phyloP scores from a whole-genome alignment of 2,888 invertebrate genomes.

The Pachydiplax longipennis region DNA sequence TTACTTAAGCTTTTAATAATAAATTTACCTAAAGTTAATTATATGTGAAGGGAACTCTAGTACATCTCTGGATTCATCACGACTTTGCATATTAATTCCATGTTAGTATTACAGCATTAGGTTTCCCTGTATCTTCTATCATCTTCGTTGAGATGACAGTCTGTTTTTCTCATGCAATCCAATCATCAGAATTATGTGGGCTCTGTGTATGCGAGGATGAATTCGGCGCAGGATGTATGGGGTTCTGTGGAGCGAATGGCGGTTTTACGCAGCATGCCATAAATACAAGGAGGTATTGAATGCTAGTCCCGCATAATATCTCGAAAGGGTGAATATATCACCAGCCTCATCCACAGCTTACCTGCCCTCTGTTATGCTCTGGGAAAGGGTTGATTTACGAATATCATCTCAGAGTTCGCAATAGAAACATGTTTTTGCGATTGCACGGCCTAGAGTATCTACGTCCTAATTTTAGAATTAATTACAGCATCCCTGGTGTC shows the following conservation, averaged over 20 bases:
- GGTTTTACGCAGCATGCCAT: neutral
- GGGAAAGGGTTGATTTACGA: neutral
- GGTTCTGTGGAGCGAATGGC: neutral
- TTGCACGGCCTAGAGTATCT: neutral
- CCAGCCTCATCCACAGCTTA: neutral
- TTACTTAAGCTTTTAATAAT: no score
- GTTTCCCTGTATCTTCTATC: no score
- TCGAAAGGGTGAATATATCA: neutral
- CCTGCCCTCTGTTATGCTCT: neutral
- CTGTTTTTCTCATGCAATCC: neutral
- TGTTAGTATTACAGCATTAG: no score
- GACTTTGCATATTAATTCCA: no score
- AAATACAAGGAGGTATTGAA: neutral
- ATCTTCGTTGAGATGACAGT: no score
- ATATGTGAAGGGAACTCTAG: no score
- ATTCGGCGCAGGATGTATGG: neutral
- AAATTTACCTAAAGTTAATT: no score
- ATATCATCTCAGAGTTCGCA: neutral
- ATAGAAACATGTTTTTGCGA: neutral
- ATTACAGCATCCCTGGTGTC: neutral
- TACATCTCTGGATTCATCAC: no score
- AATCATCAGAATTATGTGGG: neutral
- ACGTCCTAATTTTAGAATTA: neutral
- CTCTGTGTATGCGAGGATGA: neutral
- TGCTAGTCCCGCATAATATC: neutral